Base-by-base conservation (phyloP, 2,888 invertebrate genomes). In the Drosophila nr. fundita region DNA sequence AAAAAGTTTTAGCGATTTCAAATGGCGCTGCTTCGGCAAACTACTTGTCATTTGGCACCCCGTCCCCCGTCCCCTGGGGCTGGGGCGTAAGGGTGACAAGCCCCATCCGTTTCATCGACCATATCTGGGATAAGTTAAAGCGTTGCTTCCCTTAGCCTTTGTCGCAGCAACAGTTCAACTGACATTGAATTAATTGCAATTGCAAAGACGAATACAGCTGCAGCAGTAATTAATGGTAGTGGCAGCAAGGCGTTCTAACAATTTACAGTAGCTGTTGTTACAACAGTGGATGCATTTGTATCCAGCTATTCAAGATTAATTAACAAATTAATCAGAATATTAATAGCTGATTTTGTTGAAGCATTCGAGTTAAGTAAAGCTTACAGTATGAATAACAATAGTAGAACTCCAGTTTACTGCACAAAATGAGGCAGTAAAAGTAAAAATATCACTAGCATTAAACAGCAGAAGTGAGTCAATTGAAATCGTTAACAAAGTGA, bases 141-240 rank as follows among this genome's bases (percentile, higher is more conserved):
- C 42, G 42, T 21, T 42, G 42, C 21, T 42, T 11, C 5, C 21
- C 69, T 76, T 82, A 55, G 76, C 76, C 79, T 76, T 82, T 82
- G 82, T 73, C 83, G 73, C 76, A 68, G 76, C 73, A 71, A 79
- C 80, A 76, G 77, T 79, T 76, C 64, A 82, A 77, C 80, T 76
- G 80, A 79, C 83, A 82, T 76, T 80, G 80, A 80, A 80, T 82
- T 80, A 80, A 80, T 82, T 80, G 80, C 80, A 80, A 80, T 80
- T 76, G 68, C 70, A 18, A 60, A 57, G 53, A 34, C 36, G 64
- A 77, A 42, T 52, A 21, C 45, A 21, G 45, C 45, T 45, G 45
- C 21, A 45, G 15, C 15, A 15, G 24, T 45, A 45, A 45, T 45
- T 45, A 45, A 45, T 45, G 7, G 45, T 15, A 45, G 62, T 49